Conservation (phyloP, 1,140 invertebrate genomes). For the Euborellia annulipes region DNA sequence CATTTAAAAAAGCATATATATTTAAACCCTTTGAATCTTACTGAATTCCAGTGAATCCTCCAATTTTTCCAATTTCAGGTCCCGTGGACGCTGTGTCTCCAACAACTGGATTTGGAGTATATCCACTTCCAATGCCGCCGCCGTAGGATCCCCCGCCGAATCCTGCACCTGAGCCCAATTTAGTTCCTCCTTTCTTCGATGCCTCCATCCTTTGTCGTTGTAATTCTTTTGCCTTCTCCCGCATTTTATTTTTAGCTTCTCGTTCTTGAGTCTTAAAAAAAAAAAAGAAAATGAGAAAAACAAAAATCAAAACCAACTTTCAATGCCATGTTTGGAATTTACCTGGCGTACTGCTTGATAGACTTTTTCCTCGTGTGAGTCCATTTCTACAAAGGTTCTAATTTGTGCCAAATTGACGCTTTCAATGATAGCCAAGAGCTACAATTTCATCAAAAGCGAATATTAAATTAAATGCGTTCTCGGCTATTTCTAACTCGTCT, state of each 20-base stretch:
- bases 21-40: slow-evolving; percentile 21
- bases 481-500: slow-evolving; percentile 85
- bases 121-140: too few species aligned
- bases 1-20: slow-evolving; percentile 5
- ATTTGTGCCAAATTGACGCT: slow-evolving; percentile 98
- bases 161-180: slow-evolving; percentile 32
- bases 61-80: slow-evolving; percentile 32
- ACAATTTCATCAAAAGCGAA: slow-evolving; percentile 99
- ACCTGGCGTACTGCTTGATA: slow-evolving; percentile 91
- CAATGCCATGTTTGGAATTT: too few species aligned
- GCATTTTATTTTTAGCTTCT: slow-evolving; percentile 94
- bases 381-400: slow-evolving; percentile 98
- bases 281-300: too few species aligned
- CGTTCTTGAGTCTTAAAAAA: slow-evolving; percentile 76
- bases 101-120: slow-evolving; percentile 29
- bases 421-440: slow-evolving; percentile 91
- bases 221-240: slow-evolving; percentile 91
- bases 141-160: slow-evolving; percentile 43
- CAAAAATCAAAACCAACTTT: too few species aligned
- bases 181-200: slow-evolving; percentile 47
- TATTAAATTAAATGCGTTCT: slow-evolving; percentile 94
- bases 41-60: slow-evolving; percentile 28
- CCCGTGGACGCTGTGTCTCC: slow-evolving; percentile 34
- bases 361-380: slow-evolving; percentile 98
- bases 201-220: slow-evolving; percentile 73